These are phyloP conservation scores for Listrodromus nycthemerus DNA, from an alignment of 2,888 invertebrate genomes.

Conservation along the genomic window DNA sequence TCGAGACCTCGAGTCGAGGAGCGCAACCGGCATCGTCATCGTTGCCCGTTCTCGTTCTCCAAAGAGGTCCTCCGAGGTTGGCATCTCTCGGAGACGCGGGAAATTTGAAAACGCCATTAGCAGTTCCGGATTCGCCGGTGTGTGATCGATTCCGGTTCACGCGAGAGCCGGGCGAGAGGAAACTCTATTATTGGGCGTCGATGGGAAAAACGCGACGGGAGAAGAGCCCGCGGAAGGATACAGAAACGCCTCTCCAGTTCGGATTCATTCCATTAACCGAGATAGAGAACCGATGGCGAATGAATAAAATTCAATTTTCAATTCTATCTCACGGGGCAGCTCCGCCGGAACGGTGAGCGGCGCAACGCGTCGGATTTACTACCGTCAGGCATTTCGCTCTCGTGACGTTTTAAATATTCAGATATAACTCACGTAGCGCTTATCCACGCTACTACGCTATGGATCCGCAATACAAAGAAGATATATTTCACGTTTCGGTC, in stretches of 20 bases:
- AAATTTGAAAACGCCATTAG: slow-evolving; percentile 62
- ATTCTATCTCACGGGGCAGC: background rate
- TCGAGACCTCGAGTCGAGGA: slow-evolving; percentile 6
- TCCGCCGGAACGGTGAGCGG: background rate
- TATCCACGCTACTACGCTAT: slow-evolving; percentile 11
- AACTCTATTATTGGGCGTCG: slow-evolving; percentile 5
- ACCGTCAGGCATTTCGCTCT: slow-evolving; percentile 3
- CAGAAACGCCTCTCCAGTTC: slow-evolving; percentile 11
- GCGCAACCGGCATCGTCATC: slow-evolving; percentile 15
- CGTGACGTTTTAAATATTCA: background rate
- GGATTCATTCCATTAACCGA: slow-evolving; percentile 55
- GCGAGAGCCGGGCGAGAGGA: slow-evolving; percentile 19
- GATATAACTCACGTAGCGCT: slow-evolving; percentile 12
- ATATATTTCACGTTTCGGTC: slow-evolving; percentile 26
- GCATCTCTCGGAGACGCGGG: slow-evolving; percentile 27
- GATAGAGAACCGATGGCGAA: slow-evolving; percentile 21
- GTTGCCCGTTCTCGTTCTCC: background rate
- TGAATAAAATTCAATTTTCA: slow-evolving; percentile 5
- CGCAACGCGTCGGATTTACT: slow-evolving; percentile 11
- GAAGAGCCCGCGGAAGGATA: slow-evolving; percentile 11
- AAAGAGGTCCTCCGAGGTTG: background rate
- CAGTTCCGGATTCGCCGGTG: slow-evolving; percentile 45
- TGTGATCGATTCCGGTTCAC: slow-evolving; percentile 56
- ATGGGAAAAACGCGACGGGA: slow-evolving; percentile 2
- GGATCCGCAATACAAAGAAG: slow-evolving; percentile 27